These are phyloP conservation scores for Ctenosaura bakeri DNA, from an alignment of 2,797 vertebrate species.

Conservation along the genomic window DNA sequence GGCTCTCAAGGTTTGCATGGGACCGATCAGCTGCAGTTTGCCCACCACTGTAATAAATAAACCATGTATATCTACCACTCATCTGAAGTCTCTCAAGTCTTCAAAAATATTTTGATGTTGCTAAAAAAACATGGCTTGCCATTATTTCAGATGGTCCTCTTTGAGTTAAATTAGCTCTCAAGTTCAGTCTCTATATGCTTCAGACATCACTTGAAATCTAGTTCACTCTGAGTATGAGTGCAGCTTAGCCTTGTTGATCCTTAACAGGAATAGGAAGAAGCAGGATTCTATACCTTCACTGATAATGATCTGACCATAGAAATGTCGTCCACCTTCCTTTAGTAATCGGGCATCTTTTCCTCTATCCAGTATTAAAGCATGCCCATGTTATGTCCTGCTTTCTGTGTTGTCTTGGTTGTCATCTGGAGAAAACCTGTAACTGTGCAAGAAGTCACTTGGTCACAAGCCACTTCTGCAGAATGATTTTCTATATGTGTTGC, in stretches of 20 bases:
- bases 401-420: background rate
- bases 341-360: background rate
- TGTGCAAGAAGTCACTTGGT: background rate
- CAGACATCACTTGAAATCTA: conserved; percentile 5
- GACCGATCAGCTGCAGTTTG: too few species aligned
- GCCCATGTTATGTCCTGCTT: background rate
- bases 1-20: too few species aligned
- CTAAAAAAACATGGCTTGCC: background rate
- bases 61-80: background rate
- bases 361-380: background rate
- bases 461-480: background rate
- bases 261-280: background rate
- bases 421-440: background rate
- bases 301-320: background rate
- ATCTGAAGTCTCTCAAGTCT: background rate
- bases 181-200: too few species aligned
- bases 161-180: background rate
- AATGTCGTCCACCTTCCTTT: background rate
- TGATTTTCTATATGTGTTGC: background rate
- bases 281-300: background rate
- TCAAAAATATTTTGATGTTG: background rate
- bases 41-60: background rate
- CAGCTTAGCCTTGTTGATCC: background rate
- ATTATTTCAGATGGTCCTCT: too few species aligned
- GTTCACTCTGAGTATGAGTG: background rate